Evolutionary conservation across 1,140 invertebrate genomes (phyloP), one percentile per base, ranked within the genome.

Genomic region (Oncopodura yosiiana): DNA sequence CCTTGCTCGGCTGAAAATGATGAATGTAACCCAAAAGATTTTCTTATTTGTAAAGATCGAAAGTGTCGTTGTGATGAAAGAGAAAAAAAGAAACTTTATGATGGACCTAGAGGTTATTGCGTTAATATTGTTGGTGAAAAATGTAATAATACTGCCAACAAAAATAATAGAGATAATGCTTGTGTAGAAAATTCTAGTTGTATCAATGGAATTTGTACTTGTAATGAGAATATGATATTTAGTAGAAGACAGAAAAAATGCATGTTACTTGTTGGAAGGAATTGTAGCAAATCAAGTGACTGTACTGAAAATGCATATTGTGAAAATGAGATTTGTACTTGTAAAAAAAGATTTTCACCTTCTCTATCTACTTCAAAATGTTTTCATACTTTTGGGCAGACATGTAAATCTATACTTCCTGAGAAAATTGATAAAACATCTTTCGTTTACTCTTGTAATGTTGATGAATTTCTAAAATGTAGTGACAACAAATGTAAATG

Each of bases 171-270:
- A n/a, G 11, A 14, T 14, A 16, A 32, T 1, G 44, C 30, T 21
- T 46, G 44, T 16, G 27, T 46, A 11, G 44, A 46, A 30, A 46
- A 46, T 9, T 30, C 44, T 2, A 32, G 30, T 46, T 46, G 44
- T 16, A 12, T 46, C 2, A 46, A 46, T 32, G 27, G 26, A 34
- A 32, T 19, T 2, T 46, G 44, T 12, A 8, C 30, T 19, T 46
- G 44, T 19, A 16, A 32, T 8, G 27, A 27, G 6, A 23, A 46
- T 34, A 46, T 46, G 44, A 14, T 21, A 0, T 46, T 32, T 32
- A 46, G 44, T 14, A 46, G 34, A 46, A 46, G 34, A 19, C 44
- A 46, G 27, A 46, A 46, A 19, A 46, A 46, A 46, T 46, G 44
- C 11, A 19, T 32, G 19, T 30, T 46, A 3, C 12, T 32, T 23